Evolutionary conservation across 2,113 vertebrate genomes (phyloP).

Genomic region (Bos taurus): DNA sequence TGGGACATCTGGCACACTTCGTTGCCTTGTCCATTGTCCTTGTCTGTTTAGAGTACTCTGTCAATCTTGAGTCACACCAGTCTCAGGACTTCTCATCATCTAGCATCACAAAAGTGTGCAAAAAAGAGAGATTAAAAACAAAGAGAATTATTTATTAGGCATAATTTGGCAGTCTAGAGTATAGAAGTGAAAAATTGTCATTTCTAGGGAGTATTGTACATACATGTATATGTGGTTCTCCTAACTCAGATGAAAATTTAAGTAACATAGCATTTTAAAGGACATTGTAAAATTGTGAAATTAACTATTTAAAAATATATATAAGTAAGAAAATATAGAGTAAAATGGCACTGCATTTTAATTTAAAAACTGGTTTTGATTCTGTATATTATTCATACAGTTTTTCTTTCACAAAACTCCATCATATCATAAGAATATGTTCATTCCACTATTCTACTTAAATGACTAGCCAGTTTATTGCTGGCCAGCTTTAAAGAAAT

Average conservation of each 20-base stretch:
- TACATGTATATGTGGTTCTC: neutral
- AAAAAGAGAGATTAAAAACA: neutral
- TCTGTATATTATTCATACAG: neutral
- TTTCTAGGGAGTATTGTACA: neutral
- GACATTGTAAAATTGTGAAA: neutral
- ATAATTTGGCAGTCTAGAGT: neutral
- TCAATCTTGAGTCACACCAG: neutral
- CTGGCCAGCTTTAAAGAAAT: neutral
- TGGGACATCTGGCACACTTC: neutral
- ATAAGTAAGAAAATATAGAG: neutral
- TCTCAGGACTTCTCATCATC: neutral
- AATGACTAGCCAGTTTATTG: neutral
- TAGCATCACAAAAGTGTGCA: neutral
- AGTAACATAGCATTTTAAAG: neutral
- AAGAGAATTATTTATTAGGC: neutral
- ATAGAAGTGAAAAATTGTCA: neutral
- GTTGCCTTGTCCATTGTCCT: neutral
- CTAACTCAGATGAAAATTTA: neutral
- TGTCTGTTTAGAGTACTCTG: neutral
- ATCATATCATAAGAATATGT: neutral
- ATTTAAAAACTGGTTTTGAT: neutral
- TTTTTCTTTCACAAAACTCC: neutral
- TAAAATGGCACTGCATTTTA: neutral
- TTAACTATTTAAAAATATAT: neutral
- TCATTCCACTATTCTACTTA: neutral